These are phyloP conservation scores for Acanthaster planci DNA, from an alignment of 35 echinoderm and acorn worm species.

Conservation along the genomic window DNA sequence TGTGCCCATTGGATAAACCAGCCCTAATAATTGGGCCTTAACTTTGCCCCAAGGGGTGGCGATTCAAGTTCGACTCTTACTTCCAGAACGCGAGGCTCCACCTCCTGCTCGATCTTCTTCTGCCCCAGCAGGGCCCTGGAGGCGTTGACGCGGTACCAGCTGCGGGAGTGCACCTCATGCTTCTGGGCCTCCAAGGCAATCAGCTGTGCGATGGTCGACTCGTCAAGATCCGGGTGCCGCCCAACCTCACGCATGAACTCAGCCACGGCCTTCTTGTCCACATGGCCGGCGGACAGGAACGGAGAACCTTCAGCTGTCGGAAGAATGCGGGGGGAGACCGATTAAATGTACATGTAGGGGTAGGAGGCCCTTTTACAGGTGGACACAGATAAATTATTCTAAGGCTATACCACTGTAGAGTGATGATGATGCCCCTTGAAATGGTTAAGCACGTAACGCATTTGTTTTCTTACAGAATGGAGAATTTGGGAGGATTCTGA, in stretches of 20 bases:
- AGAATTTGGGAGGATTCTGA: too few species aligned
- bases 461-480: too few species aligned
- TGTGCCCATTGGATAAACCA: too few species aligned
- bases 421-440: too few species aligned
- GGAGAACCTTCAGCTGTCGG: slow-evolving; percentile 1
- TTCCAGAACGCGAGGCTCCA: slow-evolving; percentile 70
- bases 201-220: slow-evolving; percentile 81
- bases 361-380: too few species aligned
- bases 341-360: too few species aligned
- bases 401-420: too few species aligned
- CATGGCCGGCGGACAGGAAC: slow-evolving; percentile 61
- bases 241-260: slow-evolving; percentile 94
- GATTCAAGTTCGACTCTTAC: too few species aligned
- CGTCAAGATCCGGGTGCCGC: slow-evolving; percentile 77
- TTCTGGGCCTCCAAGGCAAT: slow-evolving; percentile 80
- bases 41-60: too few species aligned
- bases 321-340: neutral
- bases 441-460: too few species aligned
- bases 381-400: too few species aligned
- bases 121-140: slow-evolving; percentile 75
- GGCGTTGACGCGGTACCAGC: slow-evolving; percentile 98
- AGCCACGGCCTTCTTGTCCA: slow-evolving; percentile 76
- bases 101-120: slow-evolving; percentile 67
- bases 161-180: slow-evolving; percentile 83
- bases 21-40: too few species aligned